Evolutionary conservation across 2,113 vertebrate genomes (phyloP).

Genomic region (Anas platyrhynchos): DNA sequence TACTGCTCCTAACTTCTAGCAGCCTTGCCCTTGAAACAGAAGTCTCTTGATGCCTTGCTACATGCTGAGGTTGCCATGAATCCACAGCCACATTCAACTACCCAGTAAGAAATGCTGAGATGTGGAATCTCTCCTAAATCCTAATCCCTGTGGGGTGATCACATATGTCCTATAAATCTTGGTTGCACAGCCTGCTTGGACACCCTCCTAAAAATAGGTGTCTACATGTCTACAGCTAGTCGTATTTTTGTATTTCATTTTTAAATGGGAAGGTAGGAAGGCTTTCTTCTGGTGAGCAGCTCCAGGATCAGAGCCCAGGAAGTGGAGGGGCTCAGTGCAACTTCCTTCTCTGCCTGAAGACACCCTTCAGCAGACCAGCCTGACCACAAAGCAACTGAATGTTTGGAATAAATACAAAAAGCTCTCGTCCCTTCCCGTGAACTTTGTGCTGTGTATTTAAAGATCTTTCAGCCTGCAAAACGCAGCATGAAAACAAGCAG

Average conservation of each 20-base stretch:
- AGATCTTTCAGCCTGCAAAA: neutral
- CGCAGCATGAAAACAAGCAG: neutral
- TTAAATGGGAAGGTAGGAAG: neutral
- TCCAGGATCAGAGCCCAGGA: neutral
- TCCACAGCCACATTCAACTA: neutral
- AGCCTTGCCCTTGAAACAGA: neutral
- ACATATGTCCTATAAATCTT: neutral
- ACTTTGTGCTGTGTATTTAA: neutral
- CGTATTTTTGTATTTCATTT: neutral
- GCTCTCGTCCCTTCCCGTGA: neutral
- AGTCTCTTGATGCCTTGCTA: neutral
- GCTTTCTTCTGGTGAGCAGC: neutral
- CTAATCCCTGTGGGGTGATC: neutral
- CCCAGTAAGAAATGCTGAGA: neutral
- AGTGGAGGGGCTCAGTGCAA: neutral
- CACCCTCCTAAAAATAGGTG: neutral
- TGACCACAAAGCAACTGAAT: neutral
- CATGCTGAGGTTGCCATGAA: neutral
- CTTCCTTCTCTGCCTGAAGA: neutral
- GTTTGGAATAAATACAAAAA: neutral
- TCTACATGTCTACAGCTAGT: accelerated
- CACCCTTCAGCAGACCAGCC: neutral
- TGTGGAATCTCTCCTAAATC: neutral
- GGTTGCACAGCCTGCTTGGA: neutral
- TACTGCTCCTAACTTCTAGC: accelerated